Base-by-base conservation (phyloP, 2,888 invertebrate species). In the Perdita meconis region DNA sequence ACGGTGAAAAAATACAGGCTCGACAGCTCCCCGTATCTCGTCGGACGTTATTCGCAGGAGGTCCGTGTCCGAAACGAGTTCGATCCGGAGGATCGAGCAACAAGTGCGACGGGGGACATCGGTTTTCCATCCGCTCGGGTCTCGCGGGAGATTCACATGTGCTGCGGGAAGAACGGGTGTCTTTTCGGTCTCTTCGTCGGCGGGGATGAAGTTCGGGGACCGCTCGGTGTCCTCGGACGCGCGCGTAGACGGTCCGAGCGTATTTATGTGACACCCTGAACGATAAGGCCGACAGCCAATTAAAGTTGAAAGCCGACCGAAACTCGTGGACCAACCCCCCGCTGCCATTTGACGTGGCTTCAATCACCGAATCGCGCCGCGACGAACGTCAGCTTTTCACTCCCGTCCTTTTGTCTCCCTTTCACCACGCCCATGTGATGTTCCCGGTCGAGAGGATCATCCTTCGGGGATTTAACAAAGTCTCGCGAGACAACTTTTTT, bases 181-280 rank as follows among this genome's bases (percentile, higher is more conserved):
- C 24, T 16, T 16, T 67, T 12, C 24, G 2, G 5, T n/a, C n/a
- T n/a, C n/a, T n/a, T n/a, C n/a, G n/a, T n/a, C n/a, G 36, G 8
- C n/a, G 30, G 56, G 47, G 26, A 60, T 36, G 64, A 63, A 16
- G 68, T 59, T 51, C 57, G 51, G 36, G 51, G 69, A 55, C 57
- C 13, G 36, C 36, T 36, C 61, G 3, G 53, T 36, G 56, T 53
- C 51, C 55, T 51, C 50, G 16, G 63, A 65, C 53, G 64, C 65
- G 59, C 63, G 71, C 69, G 76, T 51, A 77, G 68, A 72, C 55
- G 47, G 36, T 42, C 53, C 22, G 16, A 57, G 75, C 47, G 53
- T 88, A 90, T 89, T 89, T 89, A 89, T 89, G 89, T 86, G 89
- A 84, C 87, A 86, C 83, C 59, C 63, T 55, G 60, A 36, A 55